These are phyloP conservation scores for Plagodis dolabraria DNA, from an alignment of 2,888 invertebrate species.

Conservation along the genomic window DNA sequence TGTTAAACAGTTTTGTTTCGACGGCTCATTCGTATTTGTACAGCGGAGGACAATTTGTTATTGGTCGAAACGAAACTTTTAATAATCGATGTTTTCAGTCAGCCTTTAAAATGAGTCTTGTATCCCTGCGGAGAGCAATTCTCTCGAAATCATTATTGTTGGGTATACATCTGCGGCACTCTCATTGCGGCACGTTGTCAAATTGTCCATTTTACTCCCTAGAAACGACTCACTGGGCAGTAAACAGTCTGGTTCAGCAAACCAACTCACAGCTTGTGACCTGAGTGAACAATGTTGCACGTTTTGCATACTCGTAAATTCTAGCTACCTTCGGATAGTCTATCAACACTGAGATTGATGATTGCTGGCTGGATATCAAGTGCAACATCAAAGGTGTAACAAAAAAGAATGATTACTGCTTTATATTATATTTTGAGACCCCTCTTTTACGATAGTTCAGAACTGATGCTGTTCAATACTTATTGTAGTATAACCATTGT, in stretches of 20 bases:
- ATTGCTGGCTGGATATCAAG: neutral
- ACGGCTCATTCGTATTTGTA: slow-evolving; percentile 1
- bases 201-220: slow-evolving; percentile 42
- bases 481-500: no score
- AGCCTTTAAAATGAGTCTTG: slow-evolving; percentile 31
- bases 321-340: slow-evolving; percentile 22
- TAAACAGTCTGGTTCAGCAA: slow-evolving; percentile 5
- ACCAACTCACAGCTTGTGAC: slow-evolving; percentile 12
- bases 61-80: slow-evolving; percentile 25
- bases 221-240: slow-evolving; percentile 4
- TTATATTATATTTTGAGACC: no score
- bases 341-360: slow-evolving; percentile 25
- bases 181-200: slow-evolving; percentile 39
- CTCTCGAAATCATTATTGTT: slow-evolving; percentile 44
- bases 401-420: no score
- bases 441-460: no score
- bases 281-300: slow-evolving; percentile 26
- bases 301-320: slow-evolving; percentile 35
- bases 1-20: slow-evolving; percentile 5
- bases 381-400: no score
- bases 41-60: slow-evolving; percentile 18
- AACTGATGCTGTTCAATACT: no score
- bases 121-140: slow-evolving; percentile 34
- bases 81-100: slow-evolving; percentile 27
- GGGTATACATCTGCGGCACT: slow-evolving; percentile 37